Evolutionary conservation across 1,140 invertebrate genomes (phyloP), one percentile per base, ranked within the genome.

Genomic region (Drosophila rhopaloa): DNA sequence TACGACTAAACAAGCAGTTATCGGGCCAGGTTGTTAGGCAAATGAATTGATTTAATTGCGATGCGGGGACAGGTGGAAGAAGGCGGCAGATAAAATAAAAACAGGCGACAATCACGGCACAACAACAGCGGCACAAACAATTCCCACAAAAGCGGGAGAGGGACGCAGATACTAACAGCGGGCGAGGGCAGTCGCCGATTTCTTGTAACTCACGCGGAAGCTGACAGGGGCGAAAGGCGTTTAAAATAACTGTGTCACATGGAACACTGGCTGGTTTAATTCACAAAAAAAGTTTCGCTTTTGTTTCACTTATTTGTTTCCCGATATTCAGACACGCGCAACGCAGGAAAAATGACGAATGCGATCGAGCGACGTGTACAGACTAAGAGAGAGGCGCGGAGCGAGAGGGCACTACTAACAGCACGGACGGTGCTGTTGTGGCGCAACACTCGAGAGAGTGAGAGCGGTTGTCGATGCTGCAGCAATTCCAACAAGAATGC

Each of bases 171-270:
- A 51, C 5, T 10, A 37, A 24, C 67, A 61, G 38, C 55, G 24
- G 47, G 4, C 27, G 47, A 13, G 27, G n/a, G 27, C 47, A 50
- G 24, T 11, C 13, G 8, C 29, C 41, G 35, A 32, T 58, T 76
- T 60, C 65, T 83, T 76, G 76, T 16, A 50, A 86, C 83, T 86
- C 83, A 86, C 83, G 83, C 72, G 47, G 77, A 60, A 79, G 68
- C 60, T 73, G 68, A 67, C 65, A 66, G 70, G 43, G 16, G 63
- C 27, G n/a, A 13, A n/a, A 16, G 44, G 16, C 19, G 27, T 13
- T 4, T 50, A 41, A 24, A 71, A 38, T 57, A 35, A 43, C n/a
- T 32, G 5, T 53, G 29, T 71, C 53, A 57, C 66, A 71, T 71
- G 46, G 37, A 57, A 24, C 51, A 43, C n/a, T 63, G 37, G 9